phyloP scores from a whole-genome alignment of 2,888 invertebrate genomes.

The Helicoverpa assulta region DNA sequence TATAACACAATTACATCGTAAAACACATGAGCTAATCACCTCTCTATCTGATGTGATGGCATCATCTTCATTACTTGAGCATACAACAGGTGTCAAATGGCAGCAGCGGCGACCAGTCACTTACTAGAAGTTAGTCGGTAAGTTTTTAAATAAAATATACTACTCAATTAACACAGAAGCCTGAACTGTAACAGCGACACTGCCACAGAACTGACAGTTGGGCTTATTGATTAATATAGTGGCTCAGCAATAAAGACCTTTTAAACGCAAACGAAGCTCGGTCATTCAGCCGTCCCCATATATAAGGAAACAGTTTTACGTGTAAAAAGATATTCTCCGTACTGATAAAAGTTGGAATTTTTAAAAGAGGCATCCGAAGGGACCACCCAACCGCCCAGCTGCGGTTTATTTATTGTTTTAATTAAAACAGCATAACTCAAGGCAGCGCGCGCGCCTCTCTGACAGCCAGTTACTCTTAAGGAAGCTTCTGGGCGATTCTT shows the following conservation, averaged over 20 bases:
- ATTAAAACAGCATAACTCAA: constrained; percentile 88
- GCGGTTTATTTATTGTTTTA: constrained; percentile 86
- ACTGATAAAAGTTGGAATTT: constrained; percentile 80
- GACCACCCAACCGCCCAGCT: constrained; percentile 83
- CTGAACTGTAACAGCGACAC: not conserved
- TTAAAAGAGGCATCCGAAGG: constrained; percentile 74
- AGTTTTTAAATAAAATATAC: not conserved
- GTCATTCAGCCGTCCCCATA: constrained; percentile 26
- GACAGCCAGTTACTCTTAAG: constrained; percentile 82
- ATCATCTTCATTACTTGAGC: too few species aligned
- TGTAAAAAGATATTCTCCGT: constrained; percentile 70
- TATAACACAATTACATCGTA: too few species aligned
- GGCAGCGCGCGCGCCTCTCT: constrained; percentile 76
- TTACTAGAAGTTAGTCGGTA: not conserved
- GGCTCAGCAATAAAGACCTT: constrained; percentile 8
- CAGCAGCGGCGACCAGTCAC: not conserved
- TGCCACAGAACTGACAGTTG: not conserved
- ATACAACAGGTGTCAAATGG: not conserved
- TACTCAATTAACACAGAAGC: not conserved
- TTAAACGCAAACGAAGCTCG: constrained; percentile 21
- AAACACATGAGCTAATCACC: too few species aligned
- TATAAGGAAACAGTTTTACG: constrained; percentile 61
- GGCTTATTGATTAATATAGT: constrained; percentile 26
- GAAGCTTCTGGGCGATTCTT: constrained; percentile 76
- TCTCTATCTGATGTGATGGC: too few species aligned